Evolutionary conservation across 1,140 invertebrate species (phyloP).

Genomic region (Eueides isabella): DNA sequence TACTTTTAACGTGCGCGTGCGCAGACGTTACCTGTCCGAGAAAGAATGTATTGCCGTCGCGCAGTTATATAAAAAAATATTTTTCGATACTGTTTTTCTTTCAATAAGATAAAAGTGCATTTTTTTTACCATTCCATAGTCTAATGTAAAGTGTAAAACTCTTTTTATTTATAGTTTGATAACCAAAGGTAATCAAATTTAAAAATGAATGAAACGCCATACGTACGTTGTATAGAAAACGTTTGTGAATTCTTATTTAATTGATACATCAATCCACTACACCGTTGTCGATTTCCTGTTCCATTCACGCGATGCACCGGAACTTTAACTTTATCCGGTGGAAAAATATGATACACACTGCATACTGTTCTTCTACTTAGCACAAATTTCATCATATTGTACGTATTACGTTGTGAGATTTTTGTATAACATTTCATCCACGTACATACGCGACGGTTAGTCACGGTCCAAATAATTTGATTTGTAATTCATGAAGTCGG

Average conservation of each 20-base stretch:
- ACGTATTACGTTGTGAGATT: slow-evolving; percentile 32
- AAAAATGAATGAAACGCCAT: background rate
- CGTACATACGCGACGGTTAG: slow-evolving; percentile 28
- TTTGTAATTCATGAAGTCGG: slow-evolving; percentile 42
- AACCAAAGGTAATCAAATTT: background rate
- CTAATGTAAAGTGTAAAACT: background rate
- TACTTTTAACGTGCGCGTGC: slow-evolving; percentile 46
- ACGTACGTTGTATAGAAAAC: background rate
- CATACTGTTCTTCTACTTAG: slow-evolving; percentile 4
- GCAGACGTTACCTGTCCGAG: slow-evolving; percentile 43
- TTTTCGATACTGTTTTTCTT: slow-evolving; percentile 17
- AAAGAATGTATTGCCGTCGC: slow-evolving; percentile 39
- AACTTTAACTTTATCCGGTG: slow-evolving; percentile 26
- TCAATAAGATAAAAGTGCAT: slow-evolving; percentile 43
- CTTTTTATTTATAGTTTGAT: background rate
- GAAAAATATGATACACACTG: slow-evolving; percentile 18
- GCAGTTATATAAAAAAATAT: slow-evolving; percentile 44
- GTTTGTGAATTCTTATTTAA: slow-evolving; percentile 24
- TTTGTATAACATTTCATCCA: slow-evolving; percentile 21
- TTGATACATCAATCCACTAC: slow-evolving; percentile 5
- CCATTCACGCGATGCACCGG: slow-evolving; percentile 43
- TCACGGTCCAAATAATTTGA: slow-evolving; percentile 41
- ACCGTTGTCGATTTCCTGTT: slow-evolving; percentile 51
- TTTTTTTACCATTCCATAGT: slow-evolving; percentile 41
- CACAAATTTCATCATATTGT: slow-evolving; percentile 30